Evolutionary conservation across 1,140 invertebrate species (phyloP).

Genomic region (Scaptodrosophila lebanonensis): DNA sequence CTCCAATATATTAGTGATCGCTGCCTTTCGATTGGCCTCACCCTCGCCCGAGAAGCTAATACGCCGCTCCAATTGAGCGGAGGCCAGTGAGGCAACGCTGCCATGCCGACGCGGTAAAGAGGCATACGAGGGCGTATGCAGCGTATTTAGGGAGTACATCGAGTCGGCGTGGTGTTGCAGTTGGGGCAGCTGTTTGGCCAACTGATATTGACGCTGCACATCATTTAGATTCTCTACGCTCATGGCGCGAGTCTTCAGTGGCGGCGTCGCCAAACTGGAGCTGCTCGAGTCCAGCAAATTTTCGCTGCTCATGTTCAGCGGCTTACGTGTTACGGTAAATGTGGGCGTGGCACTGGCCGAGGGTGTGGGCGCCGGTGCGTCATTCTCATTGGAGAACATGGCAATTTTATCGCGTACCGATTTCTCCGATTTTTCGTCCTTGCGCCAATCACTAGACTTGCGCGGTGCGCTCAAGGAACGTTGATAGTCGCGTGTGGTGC

Average conservation of each 20-base stretch:
- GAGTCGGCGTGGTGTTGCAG: constrained; percentile 57
- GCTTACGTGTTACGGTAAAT: constrained; percentile 42
- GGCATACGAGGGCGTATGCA: constrained; percentile 50
- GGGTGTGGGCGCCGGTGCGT: constrained; percentile 31
- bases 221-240: constrained; percentile 75
- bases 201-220: constrained; percentile 64
- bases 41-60: constrained; percentile 79
- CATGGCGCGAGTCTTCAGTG: constrained; percentile 69
- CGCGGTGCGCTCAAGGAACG: constrained; percentile 60
- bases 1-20: constrained; percentile 80
- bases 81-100: constrained; percentile 38
- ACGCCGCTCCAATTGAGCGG: constrained; percentile 76
- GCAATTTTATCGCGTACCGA: constrained; percentile 92
- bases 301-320: constrained; percentile 79
- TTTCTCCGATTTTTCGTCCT: constrained; percentile 86
- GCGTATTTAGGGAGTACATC: constrained; percentile 68
- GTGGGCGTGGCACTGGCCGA: constrained; percentile 11
- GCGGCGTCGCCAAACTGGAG: constrained; percentile 18
- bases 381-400: constrained; percentile 84
- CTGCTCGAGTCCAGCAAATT: constrained; percentile 77
- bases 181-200: constrained; percentile 63
- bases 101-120: constrained; percentile 72
- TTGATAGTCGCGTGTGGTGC: constrained; percentile 52
- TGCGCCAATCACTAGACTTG: constrained; percentile 78
- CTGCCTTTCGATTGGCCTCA: constrained; percentile 66